phyloP scores from a whole-genome alignment of 64 coral and sea anemone genomes.

The Montipora foliosa region DNA sequence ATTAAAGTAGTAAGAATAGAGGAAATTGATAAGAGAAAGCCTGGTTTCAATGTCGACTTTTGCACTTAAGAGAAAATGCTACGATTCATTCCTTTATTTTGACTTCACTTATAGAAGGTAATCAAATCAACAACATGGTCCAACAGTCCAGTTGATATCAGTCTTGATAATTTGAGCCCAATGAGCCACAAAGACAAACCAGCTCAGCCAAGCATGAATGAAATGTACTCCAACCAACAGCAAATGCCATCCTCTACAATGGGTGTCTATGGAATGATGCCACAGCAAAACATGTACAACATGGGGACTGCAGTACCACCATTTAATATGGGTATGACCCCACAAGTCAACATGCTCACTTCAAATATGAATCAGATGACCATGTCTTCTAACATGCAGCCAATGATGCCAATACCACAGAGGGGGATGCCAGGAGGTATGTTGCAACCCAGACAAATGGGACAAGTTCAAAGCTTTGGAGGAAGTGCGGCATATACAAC shows the following conservation, averaged over 20 bases:
- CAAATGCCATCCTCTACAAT: slow-evolving; percentile 42
- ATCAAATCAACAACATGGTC: slow-evolving; percentile 96
- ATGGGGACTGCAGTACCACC: slow-evolving; percentile 26
- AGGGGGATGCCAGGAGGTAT: slow-evolving; percentile 53
- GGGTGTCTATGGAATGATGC: slow-evolving; percentile 70
- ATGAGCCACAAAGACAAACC: slow-evolving; percentile 86
- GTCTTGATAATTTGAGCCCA: slow-evolving; percentile 91
- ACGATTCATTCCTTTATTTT: background rate
- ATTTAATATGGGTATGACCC: slow-evolving; percentile 44
- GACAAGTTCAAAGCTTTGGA: slow-evolving; percentile 73
- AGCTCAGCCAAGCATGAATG: slow-evolving; percentile 97
- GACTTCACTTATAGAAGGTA: slow-evolving; percentile 35
- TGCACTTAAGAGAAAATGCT: too few relatives aligned
- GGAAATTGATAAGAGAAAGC: too few relatives aligned
- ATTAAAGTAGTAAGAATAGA: too few relatives aligned
- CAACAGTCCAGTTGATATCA: slow-evolving; percentile 96
- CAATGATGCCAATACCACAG: slow-evolving; percentile 61
- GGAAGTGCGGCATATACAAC: slow-evolving; percentile 73
- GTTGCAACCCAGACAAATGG: slow-evolving; percentile 65
- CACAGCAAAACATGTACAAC: slow-evolving; percentile 62
- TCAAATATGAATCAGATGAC: slow-evolving; percentile 86
- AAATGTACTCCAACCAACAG: slow-evolving; percentile 79
- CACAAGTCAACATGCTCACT: slow-evolving; percentile 76
- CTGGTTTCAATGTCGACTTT: too few relatives aligned
- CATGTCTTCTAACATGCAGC: slow-evolving; percentile 38